A percentile compares a stretch with the other conserved stretches of the same genome.
Conservation (phyloP, 2,888 invertebrate species). For the Drosophila yooni region DNA sequence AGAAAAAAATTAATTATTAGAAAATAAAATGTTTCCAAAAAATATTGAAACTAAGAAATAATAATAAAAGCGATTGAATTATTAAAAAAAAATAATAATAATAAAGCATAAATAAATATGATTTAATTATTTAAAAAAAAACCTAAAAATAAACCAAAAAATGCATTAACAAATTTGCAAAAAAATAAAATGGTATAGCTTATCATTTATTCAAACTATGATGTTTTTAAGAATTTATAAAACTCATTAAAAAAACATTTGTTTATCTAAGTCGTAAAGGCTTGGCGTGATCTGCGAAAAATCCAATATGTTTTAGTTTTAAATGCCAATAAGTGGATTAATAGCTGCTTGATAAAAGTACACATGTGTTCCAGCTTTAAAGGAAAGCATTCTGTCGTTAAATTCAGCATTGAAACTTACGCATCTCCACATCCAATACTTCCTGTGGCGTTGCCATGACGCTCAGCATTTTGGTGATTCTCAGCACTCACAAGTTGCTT, state of each 20-base stretch:
- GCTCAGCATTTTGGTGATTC: conserved; percentile 31
- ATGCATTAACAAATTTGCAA: background rate
- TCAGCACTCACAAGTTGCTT: conserved; percentile 10
- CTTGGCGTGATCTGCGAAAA: background rate
- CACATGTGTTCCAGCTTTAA: background rate
- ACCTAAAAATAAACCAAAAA: background rate
- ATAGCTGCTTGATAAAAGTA: too few species aligned
- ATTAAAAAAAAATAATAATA: background rate
- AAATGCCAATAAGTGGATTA: background rate
- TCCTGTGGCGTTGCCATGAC: conserved; percentile 52
- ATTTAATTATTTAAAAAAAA: background rate
- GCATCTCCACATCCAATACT: conserved; percentile 43
- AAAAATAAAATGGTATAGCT: background rate
- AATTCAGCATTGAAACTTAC: conserved; percentile 31
- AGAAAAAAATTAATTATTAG: background rate
- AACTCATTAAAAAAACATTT: background rate
- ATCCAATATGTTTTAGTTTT: background rate
- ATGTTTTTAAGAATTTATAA: background rate
- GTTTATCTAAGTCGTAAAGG: background rate
- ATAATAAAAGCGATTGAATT: background rate
- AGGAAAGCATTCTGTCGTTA: background rate
- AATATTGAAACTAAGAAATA: background rate
- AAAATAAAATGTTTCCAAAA: background rate
- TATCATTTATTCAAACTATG: background rate
- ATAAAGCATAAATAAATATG: background rate